phyloP scores from a whole-genome alignment of 1,140 invertebrate species.

The Latrodectus geometricus region DNA sequence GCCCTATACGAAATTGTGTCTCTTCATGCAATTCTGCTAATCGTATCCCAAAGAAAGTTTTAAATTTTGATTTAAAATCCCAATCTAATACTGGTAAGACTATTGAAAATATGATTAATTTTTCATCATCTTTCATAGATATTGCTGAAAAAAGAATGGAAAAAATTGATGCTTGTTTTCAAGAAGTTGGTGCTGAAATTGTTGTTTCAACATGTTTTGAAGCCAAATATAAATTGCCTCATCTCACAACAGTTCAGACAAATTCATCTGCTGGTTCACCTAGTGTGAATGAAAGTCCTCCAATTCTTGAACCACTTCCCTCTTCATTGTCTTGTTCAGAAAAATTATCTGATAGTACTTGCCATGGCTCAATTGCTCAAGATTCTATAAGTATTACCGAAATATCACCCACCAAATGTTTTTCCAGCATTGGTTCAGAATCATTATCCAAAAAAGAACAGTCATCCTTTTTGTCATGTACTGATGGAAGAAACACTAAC shows the following conservation, averaged over 20 bases:
- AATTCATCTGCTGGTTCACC: not conserved
- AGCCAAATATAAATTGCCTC: conserved; percentile 3
- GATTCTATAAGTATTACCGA: not conserved
- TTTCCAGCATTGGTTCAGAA: not conserved
- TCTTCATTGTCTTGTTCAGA: not conserved
- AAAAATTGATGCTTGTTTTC: conserved; percentile 47
- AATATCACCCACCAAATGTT: not conserved
- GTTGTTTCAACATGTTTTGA: conserved; percentile 43
- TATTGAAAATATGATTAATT: not conserved
- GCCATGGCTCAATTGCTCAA: not conserved
- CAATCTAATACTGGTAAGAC: not conserved
- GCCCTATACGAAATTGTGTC: not conserved
- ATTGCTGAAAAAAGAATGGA: conserved; percentile 39
- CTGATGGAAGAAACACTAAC: not conserved
- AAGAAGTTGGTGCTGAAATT: conserved; percentile 43
- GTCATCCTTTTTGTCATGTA: not conserved
- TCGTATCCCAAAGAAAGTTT: not conserved
- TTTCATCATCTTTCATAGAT: conserved; percentile 28
- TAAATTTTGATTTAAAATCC: not conserved
- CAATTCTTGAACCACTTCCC: conserved; percentile 13
- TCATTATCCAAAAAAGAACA: not conserved
- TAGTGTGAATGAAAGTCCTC: conserved; percentile 8
- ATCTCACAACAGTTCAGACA: conserved; percentile 22
- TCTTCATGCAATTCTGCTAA: not conserved
- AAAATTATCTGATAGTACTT: not conserved